Percentiles rank a stretch among this genome's conserved stretches.
Evolutionary conservation across 2,888 invertebrate species (phyloP).

Genomic region (Cotesia congregata): DNA sequence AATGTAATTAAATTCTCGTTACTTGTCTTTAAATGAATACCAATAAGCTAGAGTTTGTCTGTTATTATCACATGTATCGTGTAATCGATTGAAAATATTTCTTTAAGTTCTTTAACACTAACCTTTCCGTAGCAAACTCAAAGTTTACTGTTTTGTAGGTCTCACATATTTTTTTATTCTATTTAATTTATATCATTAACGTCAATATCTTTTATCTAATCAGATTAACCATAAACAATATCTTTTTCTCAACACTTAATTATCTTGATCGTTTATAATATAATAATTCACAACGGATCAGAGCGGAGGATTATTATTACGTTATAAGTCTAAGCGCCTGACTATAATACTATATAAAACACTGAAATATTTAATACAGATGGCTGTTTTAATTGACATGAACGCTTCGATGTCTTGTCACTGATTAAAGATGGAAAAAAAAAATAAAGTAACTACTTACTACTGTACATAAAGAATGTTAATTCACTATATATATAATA

Average conservation of each 20-base stretch:
- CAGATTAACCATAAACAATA: neutral
- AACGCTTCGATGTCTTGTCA: neutral
- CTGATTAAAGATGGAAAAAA: neutral
- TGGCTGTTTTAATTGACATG: neutral
- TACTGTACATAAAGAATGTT: no score
- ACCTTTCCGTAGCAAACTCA: neutral
- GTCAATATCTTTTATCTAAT: neutral
- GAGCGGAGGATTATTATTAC: neutral
- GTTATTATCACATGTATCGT: neutral
- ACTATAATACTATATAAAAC: neutral
- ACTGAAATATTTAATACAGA: neutral
- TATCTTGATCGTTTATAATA: neutral
- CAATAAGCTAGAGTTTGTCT: neutral
- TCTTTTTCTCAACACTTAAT: neutral
- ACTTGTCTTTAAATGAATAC: neutral
- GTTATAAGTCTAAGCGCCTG: no score
- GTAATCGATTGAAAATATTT: neutral
- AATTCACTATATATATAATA: no score
- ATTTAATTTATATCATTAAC: neutral
- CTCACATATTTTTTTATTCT: neutral
- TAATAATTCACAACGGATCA: neutral
- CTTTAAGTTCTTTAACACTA: neutral
- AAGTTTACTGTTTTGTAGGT: neutral
- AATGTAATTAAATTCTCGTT: neutral
- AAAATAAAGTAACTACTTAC: neutral